A percentile compares a stretch with the other conserved stretches of the same genome.
phyloP scores from a whole-genome alignment of 2,888 invertebrate genomes.

The Plagodis dolabraria region DNA sequence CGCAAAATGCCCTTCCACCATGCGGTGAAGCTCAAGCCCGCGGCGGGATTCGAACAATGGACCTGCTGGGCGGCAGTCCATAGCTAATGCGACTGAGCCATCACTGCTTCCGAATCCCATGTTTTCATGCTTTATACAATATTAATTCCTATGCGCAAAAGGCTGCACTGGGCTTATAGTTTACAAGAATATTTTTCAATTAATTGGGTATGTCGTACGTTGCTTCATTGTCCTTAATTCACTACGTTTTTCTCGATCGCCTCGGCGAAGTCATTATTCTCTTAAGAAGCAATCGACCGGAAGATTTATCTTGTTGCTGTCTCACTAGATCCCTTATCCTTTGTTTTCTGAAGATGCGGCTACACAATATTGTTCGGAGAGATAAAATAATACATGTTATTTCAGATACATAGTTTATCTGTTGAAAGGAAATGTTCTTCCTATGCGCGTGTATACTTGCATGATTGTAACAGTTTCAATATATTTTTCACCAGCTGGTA shows the following conservation, averaged over 20 bases:
- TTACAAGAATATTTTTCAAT: conserved; percentile 25
- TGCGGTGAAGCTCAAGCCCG: too few relatives aligned
- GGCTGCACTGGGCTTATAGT: too few relatives aligned
- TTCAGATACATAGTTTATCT: neutral
- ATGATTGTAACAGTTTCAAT: too few relatives aligned
- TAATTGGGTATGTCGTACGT: conserved; percentile 17
- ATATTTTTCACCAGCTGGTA: too few relatives aligned
- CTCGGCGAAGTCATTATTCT: conserved; percentile 20
- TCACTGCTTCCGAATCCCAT: too few relatives aligned
- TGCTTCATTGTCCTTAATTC: conserved; percentile 16
- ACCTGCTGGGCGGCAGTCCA: too few relatives aligned
- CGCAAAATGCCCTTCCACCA: too few relatives aligned
- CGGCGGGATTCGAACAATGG: too few relatives aligned
- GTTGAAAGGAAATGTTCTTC: neutral
- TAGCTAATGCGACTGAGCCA: too few relatives aligned
- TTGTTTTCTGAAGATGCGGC: conserved; percentile 14
- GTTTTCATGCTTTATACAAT: too few relatives aligned
- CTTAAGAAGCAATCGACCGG: conserved; percentile 21
- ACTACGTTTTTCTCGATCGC: conserved; percentile 8
- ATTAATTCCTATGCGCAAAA: too few relatives aligned
- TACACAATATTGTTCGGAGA: conserved; percentile 15
- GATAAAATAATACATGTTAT: conserved; percentile 3
- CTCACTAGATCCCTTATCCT: conserved; percentile 16
- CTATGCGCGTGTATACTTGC: too few relatives aligned
- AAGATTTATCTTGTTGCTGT: conserved; percentile 23